These are phyloP conservation scores for Tholera decimalis DNA, from an alignment of 2,888 invertebrate species.

Conservation along the genomic window DNA sequence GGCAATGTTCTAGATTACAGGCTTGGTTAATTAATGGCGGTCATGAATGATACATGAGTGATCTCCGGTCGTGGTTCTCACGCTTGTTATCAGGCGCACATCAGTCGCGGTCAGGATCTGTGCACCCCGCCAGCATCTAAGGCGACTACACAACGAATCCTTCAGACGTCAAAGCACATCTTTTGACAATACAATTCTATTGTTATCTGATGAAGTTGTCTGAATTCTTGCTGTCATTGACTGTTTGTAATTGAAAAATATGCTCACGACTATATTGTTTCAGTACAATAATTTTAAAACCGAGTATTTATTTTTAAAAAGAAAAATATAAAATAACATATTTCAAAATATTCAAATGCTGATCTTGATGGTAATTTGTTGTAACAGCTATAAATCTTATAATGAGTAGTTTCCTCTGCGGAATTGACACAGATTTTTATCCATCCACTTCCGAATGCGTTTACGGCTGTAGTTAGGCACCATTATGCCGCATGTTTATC, in stretches of 20 bases:
- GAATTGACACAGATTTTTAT: conserved; percentile 54
- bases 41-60: conserved; percentile 57
- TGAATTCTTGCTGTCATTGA: conserved; percentile 32
- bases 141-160: conserved; percentile 40
- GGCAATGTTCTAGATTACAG: conserved; percentile 59
- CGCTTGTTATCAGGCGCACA: conserved; percentile 62
- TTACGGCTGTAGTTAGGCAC: conserved; percentile 56
- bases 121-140: conserved; percentile 45
- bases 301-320: not conserved
- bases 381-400: conserved; percentile 33
- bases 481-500: conserved; percentile 56
- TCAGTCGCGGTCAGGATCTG: conserved; percentile 51
- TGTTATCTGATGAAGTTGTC: conserved; percentile 46
- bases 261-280: conserved; percentile 3
- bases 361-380: conserved; percentile 18
- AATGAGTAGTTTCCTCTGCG: conserved; percentile 48
- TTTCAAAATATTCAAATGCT: conserved; percentile 14
- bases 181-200: conserved; percentile 39
- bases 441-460: conserved; percentile 56
- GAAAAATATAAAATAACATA: conserved; percentile 11
- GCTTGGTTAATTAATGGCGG: conserved; percentile 52
- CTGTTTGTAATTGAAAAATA: conserved; percentile 22
- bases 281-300: not conserved
- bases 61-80: conserved; percentile 56
- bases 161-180: conserved; percentile 34